These are phyloP conservation scores for Axis porcinus DNA, from an alignment of 2,113 vertebrate species.

Conservation along the genomic window DNA sequence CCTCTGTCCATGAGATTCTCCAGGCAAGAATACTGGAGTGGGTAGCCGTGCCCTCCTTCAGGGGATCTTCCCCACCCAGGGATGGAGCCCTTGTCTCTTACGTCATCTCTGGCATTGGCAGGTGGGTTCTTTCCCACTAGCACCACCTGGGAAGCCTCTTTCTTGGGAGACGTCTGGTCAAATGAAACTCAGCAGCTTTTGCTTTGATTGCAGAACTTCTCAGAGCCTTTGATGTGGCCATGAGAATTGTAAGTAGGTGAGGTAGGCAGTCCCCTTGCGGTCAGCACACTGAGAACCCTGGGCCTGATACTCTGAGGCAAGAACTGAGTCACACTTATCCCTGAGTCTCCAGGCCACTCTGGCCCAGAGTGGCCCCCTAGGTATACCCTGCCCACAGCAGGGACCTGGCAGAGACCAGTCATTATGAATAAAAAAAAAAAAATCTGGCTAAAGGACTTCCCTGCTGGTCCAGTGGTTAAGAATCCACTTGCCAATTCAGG, in stretches of 20 bases:
- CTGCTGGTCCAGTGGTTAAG: neutral
- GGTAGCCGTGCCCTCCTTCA: neutral
- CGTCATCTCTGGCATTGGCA: accelerated
- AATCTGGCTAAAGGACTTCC: neutral
- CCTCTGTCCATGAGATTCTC: neutral
- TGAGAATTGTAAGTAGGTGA: neutral
- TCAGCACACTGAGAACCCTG: no score
- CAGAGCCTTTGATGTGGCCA: neutral
- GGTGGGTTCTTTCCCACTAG: neutral
- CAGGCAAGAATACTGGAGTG: neutral
- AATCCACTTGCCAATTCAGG: neutral
- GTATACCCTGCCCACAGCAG: neutral
- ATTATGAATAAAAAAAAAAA: neutral
- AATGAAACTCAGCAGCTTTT: neutral
- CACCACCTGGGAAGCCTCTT: neutral
- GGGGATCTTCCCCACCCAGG: neutral
- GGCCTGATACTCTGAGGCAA: neutral
- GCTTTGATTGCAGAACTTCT: neutral
- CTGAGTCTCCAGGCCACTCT: neutral
- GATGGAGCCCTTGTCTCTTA: neutral
- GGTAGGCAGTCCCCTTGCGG: neutral
- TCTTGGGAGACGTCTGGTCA: neutral
- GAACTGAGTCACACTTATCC: no score
- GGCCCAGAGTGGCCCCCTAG: no score
- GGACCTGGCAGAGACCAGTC: neutral